Conservation (phyloP, 2,888 invertebrate species). For the Drosophila mimetica region DNA sequence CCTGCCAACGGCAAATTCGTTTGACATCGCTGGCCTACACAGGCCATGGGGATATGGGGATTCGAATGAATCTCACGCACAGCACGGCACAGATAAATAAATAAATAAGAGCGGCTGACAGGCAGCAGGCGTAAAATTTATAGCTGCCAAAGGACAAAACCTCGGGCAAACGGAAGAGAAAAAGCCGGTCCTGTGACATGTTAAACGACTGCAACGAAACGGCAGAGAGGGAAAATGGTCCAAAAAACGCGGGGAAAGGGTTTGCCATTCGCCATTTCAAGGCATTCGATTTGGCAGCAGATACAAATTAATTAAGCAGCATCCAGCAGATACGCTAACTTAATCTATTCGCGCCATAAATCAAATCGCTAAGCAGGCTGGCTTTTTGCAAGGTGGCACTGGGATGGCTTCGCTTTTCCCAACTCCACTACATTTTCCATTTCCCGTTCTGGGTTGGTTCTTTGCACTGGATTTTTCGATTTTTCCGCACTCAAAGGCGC, state of each 20-base stretch:
- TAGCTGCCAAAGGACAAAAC: conserved; percentile 76
- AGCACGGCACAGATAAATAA: conserved; percentile 62
- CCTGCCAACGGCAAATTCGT: conserved; percentile 65
- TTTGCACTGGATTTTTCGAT: conserved; percentile 15
- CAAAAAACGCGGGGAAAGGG: background rate
- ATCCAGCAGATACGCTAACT: conserved; percentile 82
- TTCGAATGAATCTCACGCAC: conserved; percentile 27
- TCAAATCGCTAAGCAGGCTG: conserved; percentile 72
- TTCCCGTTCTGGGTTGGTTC: conserved; percentile 7
- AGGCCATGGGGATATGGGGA: background rate
- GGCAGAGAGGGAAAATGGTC: conserved; percentile 31
- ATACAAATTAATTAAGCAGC: conserved; percentile 83
- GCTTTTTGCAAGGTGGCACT: conserved; percentile 14
- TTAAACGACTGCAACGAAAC: conserved; percentile 70
- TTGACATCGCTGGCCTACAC: conserved; percentile 60
- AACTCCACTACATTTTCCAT: background rate
- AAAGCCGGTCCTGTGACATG: conserved; percentile 65
- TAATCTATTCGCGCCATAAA: conserved; percentile 82
- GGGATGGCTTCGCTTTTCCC: conserved; percentile 4
- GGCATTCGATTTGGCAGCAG: conserved; percentile 79
- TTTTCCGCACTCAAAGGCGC: conserved; percentile 62
- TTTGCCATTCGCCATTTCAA: conserved; percentile 33
- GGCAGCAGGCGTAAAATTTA: conserved; percentile 72
- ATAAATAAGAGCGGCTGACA: conserved; percentile 75
- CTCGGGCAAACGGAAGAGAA: conserved; percentile 65